Conservation (phyloP, 2,888 invertebrate species). For the Xylota segnis region DNA sequence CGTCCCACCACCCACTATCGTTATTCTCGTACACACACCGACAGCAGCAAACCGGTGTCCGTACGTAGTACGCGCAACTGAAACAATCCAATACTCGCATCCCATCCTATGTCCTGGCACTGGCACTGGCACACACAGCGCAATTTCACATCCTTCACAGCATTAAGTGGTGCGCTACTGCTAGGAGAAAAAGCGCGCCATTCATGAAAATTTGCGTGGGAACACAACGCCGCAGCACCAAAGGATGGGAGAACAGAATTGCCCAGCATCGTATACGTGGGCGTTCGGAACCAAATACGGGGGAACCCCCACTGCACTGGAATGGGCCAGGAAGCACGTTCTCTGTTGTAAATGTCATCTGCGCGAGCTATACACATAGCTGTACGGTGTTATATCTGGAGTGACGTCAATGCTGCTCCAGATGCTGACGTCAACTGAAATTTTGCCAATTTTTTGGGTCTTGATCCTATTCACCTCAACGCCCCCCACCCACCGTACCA, state of each 20-base stretch:
- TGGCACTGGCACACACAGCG: too few relatives aligned
- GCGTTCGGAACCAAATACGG: constrained; percentile 33
- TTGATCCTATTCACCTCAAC: constrained; percentile 26
- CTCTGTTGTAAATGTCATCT: constrained; percentile 73
- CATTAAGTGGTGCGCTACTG: constrained; percentile 7
- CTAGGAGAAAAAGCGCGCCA: constrained; percentile 72
- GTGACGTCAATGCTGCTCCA: constrained; percentile 73
- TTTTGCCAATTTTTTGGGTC: constrained; percentile 61
- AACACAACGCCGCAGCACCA: constrained; percentile 51
- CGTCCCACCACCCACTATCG: constrained; percentile 48
- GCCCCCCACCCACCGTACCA: neutral
- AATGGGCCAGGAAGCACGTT: constrained; percentile 45
- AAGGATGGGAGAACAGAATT: constrained; percentile 21
- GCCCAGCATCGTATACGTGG: constrained; percentile 29
- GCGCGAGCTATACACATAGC: constrained; percentile 15
- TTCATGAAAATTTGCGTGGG: constrained; percentile 78
- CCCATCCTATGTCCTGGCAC: constrained; percentile 28
- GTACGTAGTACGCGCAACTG: constrained; percentile 61
- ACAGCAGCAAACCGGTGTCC: constrained; percentile 61
- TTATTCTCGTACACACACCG: constrained; percentile 52
- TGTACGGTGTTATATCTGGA: constrained; percentile 9
- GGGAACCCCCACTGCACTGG: neutral
- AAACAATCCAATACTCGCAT: constrained; percentile 48
- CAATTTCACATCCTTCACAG: constrained; percentile 41
- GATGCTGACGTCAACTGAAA: constrained; percentile 73